A percentile compares a stretch with the other conserved stretches of the same genome.
Conservation (phyloP, 1,140 invertebrate species). For the Drosophila bocqueti region DNA sequence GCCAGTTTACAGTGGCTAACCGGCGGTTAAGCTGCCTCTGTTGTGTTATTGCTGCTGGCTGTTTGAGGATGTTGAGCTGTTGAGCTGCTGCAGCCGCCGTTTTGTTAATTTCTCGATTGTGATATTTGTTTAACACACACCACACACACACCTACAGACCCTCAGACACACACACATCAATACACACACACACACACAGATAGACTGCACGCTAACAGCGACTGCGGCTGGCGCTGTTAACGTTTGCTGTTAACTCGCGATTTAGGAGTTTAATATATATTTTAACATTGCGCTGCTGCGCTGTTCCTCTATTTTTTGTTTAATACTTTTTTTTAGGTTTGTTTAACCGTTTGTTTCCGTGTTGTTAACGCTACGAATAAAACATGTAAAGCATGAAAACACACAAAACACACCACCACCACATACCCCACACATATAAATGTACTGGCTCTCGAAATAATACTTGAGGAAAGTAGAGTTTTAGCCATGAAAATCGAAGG, state of each 20-base stretch:
- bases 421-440: constrained; percentile 4
- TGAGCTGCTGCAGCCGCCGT: constrained; percentile 72
- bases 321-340: constrained; percentile 49
- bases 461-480: constrained; percentile 78
- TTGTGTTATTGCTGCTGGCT: constrained; percentile 44
- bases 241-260: constrained; percentile 40
- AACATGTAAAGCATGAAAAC: constrained; percentile 38
- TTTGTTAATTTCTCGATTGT: constrained; percentile 84
- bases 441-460: constrained; percentile 61
- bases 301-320: constrained; percentile 36
- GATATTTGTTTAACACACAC: constrained; percentile 82
- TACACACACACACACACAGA: constrained; percentile 26
- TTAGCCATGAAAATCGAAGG: constrained; percentile 42
- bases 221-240: constrained; percentile 70
- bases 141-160: constrained; percentile 35
- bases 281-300: constrained; percentile 64
- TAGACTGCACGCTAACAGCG: constrained; percentile 72
- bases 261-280: constrained; percentile 23
- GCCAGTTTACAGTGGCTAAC: constrained; percentile 11
- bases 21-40: constrained; percentile 7
- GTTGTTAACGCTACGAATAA: constrained; percentile 69
- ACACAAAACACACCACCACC: constrained; percentile 16
- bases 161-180: constrained; percentile 39
- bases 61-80: constrained; percentile 31
- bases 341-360: constrained; percentile 59